Conservation (phyloP, 2,888 invertebrate genomes). For the Scaptomyza polygonia region DNA sequence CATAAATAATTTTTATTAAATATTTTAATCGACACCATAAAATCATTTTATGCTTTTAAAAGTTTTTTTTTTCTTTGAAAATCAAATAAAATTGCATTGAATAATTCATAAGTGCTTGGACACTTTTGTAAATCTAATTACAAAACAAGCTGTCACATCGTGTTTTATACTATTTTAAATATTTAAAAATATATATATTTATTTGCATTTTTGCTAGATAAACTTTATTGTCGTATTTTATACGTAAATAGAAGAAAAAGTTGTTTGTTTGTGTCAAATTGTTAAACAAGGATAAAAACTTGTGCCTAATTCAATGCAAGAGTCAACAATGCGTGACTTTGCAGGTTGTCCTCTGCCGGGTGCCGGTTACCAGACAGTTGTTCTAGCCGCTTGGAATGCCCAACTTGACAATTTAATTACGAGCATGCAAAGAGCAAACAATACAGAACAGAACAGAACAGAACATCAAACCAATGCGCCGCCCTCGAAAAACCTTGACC, state of each 20-base stretch:
- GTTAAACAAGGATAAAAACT: too few species aligned
- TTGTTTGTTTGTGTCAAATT: background rate
- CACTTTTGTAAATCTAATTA: slow-evolving; percentile 1
- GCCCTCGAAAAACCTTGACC: slow-evolving; percentile 31
- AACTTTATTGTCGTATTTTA: slow-evolving; percentile 13
- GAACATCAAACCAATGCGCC: slow-evolving; percentile 9
- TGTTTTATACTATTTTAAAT: background rate
- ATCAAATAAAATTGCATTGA: background rate
- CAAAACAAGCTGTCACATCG: background rate
- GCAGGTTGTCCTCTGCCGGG: slow-evolving; percentile 26
- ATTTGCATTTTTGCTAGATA: background rate
- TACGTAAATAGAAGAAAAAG: slow-evolving; percentile 23
- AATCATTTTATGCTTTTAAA: background rate
- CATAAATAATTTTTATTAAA: too few species aligned
- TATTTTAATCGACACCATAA: too few species aligned
- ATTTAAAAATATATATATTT: background rate
- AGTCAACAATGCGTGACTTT: slow-evolving; percentile 68
- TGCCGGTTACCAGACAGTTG: slow-evolving; percentile 24
- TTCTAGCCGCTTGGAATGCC: slow-evolving; percentile 22
- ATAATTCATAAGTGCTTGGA: background rate
- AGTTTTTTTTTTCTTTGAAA: too few species aligned
- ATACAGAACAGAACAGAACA: too few species aligned
- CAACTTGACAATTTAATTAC: slow-evolving; percentile 73
- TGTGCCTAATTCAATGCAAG: slow-evolving; percentile 59
- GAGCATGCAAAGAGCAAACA: slow-evolving; percentile 42